Percentiles rank a stretch among this genome's conserved stretches.
These are phyloP conservation scores for Xestia rhomboidea DNA, from an alignment of 2,888 invertebrate genomes.

Conservation along the genomic window DNA sequence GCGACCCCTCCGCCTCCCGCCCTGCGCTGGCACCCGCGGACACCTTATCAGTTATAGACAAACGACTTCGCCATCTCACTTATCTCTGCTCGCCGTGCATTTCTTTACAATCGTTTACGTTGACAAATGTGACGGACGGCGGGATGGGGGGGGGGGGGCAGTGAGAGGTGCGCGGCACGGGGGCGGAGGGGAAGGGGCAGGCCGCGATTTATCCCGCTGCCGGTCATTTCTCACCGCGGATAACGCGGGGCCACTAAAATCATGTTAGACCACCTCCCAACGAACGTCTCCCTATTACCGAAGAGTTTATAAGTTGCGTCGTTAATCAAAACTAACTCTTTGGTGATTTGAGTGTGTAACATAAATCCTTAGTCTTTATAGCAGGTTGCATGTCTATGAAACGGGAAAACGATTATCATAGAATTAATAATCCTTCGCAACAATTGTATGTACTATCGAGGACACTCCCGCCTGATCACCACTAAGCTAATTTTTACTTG, in stretches of 20 bases:
- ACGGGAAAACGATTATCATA: neutral
- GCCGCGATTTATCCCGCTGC: conserved; percentile 30
- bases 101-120: conserved; percentile 56
- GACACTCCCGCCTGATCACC: too few relatives aligned
- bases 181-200: neutral
- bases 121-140: conserved; percentile 59
- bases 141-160: neutral
- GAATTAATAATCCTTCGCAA: neutral
- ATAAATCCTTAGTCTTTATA: neutral
- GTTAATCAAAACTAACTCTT: neutral
- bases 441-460: too few relatives aligned
- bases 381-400: neutral
- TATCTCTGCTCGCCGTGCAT: conserved; percentile 31
- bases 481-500: too few relatives aligned
- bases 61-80: conserved; percentile 4
- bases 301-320: neutral
- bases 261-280: neutral
- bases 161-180: neutral
- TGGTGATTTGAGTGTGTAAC: neutral
- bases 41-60: conserved; percentile 8
- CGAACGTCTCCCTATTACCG: neutral
- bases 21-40: neutral
- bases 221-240: conserved; percentile 42
- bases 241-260: conserved; percentile 14
- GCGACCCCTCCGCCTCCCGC: neutral